These are phyloP conservation scores for Sus cebifrons DNA, from an alignment of 2,797 vertebrate species.

Conservation along the genomic window DNA sequence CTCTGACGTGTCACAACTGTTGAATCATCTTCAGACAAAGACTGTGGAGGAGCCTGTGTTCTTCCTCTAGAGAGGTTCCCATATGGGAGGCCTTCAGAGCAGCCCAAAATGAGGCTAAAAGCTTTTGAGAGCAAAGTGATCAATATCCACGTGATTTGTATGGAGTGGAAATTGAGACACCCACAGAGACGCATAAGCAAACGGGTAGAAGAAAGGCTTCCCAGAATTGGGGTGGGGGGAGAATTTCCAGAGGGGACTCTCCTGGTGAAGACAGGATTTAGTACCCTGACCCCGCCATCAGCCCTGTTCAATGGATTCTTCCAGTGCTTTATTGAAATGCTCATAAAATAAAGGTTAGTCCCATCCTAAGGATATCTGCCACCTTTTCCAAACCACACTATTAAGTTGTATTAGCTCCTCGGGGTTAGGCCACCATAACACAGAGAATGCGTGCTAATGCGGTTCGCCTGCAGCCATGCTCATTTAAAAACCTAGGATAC, in stretches of 20 bases:
- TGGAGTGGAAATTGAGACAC: constrained; percentile 23
- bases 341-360: constrained; percentile 90
- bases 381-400: constrained; percentile 88
- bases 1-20: background rate
- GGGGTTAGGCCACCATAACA: constrained; percentile 67
- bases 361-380: constrained; percentile 88
- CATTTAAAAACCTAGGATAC: constrained; percentile 78
- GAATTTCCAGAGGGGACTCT: background rate
- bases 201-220: constrained; percentile 25
- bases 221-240: background rate
- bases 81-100: constrained; percentile 35
- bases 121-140: constrained; percentile 36
- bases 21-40: constrained; percentile 53
- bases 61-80: constrained; percentile 11
- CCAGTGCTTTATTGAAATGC: constrained; percentile 82
- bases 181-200: background rate
- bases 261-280: constrained; percentile 84
- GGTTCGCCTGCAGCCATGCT: constrained; percentile 60
- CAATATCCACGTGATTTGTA: constrained; percentile 19
- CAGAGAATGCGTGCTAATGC: constrained; percentile 70
- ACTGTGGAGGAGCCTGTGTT: background rate
- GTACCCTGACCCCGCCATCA: constrained; percentile 69
- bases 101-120: constrained; percentile 56
- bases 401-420: constrained; percentile 87
- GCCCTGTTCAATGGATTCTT: constrained; percentile 79